A percentile compares a stretch with the other conserved stretches of the same genome.
Conservation (phyloP, 53 echinoderm and acorn worm species). For the Stichopus horrens region DNA sequence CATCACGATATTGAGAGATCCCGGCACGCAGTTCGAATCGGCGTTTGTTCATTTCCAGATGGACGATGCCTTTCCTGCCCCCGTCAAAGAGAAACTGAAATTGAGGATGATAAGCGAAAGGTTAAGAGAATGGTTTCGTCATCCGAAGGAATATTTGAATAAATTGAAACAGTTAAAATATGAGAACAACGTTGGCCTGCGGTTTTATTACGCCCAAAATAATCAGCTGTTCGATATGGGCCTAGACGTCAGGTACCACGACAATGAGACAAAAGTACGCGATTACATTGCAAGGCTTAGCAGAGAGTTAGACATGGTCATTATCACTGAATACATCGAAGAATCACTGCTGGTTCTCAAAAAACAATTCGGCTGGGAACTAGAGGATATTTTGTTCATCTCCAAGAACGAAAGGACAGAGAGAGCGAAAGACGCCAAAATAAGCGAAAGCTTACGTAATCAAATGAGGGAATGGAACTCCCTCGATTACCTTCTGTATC, state of each 20-base stretch:
- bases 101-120: background rate
- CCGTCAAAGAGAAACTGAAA: background rate
- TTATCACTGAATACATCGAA: constrained; percentile 84
- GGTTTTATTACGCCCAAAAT: constrained; percentile 73
- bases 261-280: constrained; percentile 50
- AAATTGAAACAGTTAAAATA: constrained; percentile 61
- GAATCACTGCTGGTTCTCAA: constrained; percentile 77
- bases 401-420: constrained; percentile 73
- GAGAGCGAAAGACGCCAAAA: constrained; percentile 43
- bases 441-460: constrained; percentile 46
- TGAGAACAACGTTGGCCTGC: constrained; percentile 51
- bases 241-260: constrained; percentile 65
- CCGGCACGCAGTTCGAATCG: constrained; percentile 74
- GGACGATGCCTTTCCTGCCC: constrained; percentile 52
- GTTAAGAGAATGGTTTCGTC: constrained; percentile 61
- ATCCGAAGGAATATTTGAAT: constrained; percentile 61
- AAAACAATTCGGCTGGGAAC: constrained; percentile 66
- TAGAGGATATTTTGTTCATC: constrained; percentile 69
- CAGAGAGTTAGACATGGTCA: constrained; percentile 62
- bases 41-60: constrained; percentile 76
- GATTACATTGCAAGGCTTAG: constrained; percentile 64
- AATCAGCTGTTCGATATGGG: constrained; percentile 81
- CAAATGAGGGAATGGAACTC: constrained; percentile 73
- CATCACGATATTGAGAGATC: constrained; percentile 78
- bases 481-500: constrained; percentile 61